Percentiles rank a stretch among this genome's conserved stretches.
Conservation (phyloP, 2,888 invertebrate species). For the Eupeodes latifasciatus region DNA sequence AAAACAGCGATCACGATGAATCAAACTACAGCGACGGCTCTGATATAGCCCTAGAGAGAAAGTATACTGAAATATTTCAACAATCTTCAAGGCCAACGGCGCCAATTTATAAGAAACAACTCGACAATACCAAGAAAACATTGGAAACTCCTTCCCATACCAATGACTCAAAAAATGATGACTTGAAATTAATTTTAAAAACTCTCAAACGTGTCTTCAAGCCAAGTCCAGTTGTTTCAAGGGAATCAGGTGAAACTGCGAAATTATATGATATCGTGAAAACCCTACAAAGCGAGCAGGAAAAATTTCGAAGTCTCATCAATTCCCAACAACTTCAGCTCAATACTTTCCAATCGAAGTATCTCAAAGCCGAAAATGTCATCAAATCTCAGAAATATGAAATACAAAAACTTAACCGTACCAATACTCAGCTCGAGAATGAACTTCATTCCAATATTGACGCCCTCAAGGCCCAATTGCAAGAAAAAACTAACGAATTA, state of each 20-base stretch:
- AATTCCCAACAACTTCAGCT: constrained; percentile 81
- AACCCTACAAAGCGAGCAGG: constrained; percentile 80
- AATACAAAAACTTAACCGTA: constrained; percentile 81
- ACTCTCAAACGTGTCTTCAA: constrained; percentile 52
- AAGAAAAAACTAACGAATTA: constrained; percentile 80
- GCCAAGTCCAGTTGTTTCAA: constrained; percentile 13
- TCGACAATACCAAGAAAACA: constrained; percentile 78
- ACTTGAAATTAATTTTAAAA: constrained; percentile 54
- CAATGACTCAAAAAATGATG: constrained; percentile 31
- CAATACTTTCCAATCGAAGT: constrained; percentile 81
- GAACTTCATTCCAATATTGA: constrained; percentile 81
- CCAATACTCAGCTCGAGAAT: constrained; percentile 81
- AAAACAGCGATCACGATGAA: constrained; percentile 46
- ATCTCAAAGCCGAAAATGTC: constrained; percentile 81
- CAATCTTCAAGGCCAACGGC: constrained; percentile 27
- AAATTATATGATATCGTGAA: constrained; percentile 41
- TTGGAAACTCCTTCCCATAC: constrained; percentile 75
- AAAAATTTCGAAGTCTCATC: constrained; percentile 81
- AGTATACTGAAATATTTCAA: constrained; percentile 77
- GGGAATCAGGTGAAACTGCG: constrained; percentile 21
- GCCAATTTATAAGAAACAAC: background rate
- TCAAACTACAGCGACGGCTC: constrained; percentile 73
- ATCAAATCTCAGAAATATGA: constrained; percentile 82
- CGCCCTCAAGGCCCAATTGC: constrained; percentile 80
- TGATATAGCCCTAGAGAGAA: constrained; percentile 77